A percentile compares a stretch with the other conserved stretches of the same genome.
These are phyloP conservation scores for Calonectris borealis DNA, from an alignment of 2,113 vertebrate genomes.

Conservation along the genomic window DNA sequence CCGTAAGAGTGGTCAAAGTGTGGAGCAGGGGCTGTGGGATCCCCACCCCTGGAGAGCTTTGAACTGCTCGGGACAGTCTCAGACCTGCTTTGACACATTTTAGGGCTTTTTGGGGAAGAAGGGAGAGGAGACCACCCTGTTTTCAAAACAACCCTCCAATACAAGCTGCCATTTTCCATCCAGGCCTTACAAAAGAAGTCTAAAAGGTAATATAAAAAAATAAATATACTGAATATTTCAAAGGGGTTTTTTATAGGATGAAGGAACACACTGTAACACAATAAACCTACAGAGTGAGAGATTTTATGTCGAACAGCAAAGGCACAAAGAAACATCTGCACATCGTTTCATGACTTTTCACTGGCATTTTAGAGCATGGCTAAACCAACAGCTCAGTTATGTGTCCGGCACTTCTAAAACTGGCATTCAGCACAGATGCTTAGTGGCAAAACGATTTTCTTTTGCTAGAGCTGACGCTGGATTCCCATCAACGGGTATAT, in stretches of 20 bases:
- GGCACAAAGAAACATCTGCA: constrained; percentile 46
- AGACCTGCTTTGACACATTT: background rate
- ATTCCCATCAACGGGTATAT: background rate
- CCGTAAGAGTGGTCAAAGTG: accelerated
- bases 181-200: background rate
- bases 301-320: background rate
- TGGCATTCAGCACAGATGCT: constrained; percentile 33
- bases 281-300: background rate
- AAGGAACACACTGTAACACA: background rate
- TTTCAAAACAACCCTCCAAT: background rate
- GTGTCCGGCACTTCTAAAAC: constrained; percentile 3
- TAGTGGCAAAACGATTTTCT: constrained; percentile 31
- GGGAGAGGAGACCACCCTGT: background rate
- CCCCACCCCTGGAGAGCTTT: background rate
- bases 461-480: background rate
- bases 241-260: background rate
- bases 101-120: background rate
- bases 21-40: background rate
- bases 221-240: constrained; percentile 5
- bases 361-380: background rate
- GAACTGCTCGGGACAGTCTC: background rate
- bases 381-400: background rate
- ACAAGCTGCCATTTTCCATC: background rate
- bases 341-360: background rate
- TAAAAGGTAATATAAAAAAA: background rate